Evolutionary conservation across 2,797 vertebrate species (phyloP).

Genomic region (Sternarchorhynchus goeldii): DNA sequence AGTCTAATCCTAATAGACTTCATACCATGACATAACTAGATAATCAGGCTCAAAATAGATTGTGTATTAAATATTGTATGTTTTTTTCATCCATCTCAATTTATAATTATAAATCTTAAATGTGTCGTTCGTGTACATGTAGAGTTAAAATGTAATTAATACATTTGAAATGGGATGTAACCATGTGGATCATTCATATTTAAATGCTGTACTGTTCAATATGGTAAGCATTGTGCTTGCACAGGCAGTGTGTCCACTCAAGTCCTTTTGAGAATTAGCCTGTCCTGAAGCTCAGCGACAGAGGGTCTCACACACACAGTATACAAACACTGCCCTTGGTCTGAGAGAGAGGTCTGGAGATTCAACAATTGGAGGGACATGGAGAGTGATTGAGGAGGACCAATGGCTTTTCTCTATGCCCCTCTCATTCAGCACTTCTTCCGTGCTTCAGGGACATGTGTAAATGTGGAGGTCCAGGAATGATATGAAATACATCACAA

Average conservation of each 20-base stretch:
- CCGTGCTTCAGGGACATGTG: constrained; percentile 21
- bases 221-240: background rate
- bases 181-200: no score
- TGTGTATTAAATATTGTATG: no score
- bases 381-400: constrained; percentile 10
- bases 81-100: no score
- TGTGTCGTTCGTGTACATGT: no score
- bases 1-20: no score
- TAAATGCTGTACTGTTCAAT: background rate
- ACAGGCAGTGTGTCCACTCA: background rate
- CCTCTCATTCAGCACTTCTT: constrained; percentile 13
- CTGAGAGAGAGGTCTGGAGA: background rate
- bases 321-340: background rate
- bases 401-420: constrained; percentile 17
- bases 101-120: no score
- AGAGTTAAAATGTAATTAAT: no score
- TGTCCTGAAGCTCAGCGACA: background rate
- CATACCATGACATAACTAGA: no score
- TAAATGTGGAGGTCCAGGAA: constrained; percentile 23
- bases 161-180: no score
- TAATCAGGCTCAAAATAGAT: no score
- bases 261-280: background rate
- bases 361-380: background rate
- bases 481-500: constrained; percentile 20
- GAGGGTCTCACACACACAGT: background rate